Percentiles rank a stretch among this genome's conserved stretches.
phyloP scores from a whole-genome alignment of 2,113 vertebrate species.

The Pelecanoides urinatrix region DNA sequence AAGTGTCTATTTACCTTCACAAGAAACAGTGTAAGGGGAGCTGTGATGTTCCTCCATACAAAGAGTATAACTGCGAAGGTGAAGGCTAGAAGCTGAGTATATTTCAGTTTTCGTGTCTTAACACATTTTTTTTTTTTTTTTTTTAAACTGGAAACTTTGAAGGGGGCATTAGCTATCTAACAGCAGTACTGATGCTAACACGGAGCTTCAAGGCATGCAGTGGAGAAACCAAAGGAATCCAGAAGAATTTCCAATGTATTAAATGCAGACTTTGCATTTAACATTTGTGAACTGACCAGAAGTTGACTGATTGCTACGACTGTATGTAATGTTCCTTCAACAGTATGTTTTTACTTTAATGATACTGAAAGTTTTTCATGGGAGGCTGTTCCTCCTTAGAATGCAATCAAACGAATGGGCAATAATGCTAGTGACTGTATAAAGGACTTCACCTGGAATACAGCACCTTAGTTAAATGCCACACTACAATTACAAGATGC shows the following conservation, averaged over 20 bases:
- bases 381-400: neutral
- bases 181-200: neutral
- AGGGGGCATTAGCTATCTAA: neutral
- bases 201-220: neutral
- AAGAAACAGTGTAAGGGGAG: neutral
- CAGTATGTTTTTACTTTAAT: neutral
- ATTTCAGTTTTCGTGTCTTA: neutral
- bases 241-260: neutral
- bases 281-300: neutral
- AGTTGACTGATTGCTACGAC: accelerated
- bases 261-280: neutral
- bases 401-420: neutral
- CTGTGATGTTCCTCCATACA: neutral
- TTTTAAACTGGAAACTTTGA: neutral
- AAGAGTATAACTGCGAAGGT: neutral
- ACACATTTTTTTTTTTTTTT: neutral
- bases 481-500: neutral
- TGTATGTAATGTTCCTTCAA: neutral
- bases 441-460: neutral
- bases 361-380: neutral
- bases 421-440: neutral
- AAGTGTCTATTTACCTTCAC: neutral
- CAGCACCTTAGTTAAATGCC: neutral
- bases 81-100: neutral
- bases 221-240: neutral